phyloP scores from a whole-genome alignment of 2,888 invertebrate species.

The Cataglyphis altisquamis region DNA sequence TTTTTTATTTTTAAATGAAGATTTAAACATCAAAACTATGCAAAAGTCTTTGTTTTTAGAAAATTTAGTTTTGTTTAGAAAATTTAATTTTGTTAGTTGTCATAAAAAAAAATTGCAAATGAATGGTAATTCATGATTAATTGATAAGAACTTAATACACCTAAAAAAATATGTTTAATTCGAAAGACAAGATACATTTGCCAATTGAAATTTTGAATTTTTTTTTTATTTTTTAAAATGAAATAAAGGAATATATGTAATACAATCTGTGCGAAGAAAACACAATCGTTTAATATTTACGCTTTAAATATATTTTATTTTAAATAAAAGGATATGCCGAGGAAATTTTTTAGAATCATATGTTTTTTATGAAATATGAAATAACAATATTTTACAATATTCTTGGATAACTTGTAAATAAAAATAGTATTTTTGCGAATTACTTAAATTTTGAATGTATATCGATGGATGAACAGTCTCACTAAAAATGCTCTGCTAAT shows the following conservation, averaged over 20 bases:
- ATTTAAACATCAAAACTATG: background rate
- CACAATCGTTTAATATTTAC: background rate
- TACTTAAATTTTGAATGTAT: background rate
- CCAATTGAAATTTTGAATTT: background rate
- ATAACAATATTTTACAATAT: background rate
- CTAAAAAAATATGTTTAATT: background rate
- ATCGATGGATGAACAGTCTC: background rate
- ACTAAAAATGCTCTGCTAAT: background rate
- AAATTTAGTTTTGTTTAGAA: background rate
- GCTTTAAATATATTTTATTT: background rate
- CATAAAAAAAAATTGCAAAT: background rate
- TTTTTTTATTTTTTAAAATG: background rate
- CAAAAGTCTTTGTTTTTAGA: background rate
- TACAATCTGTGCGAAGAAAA: background rate
- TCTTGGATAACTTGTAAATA: background rate
- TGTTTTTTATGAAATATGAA: background rate
- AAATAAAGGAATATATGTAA: background rate
- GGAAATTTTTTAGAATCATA: background rate
- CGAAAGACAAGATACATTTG: background rate
- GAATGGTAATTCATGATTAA: background rate
- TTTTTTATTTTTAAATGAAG: background rate
- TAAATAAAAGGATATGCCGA: background rate
- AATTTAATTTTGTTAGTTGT: background rate
- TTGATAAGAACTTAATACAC: background rate
- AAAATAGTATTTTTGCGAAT: constrained; percentile 6